Percentiles rank a stretch among this genome's conserved stretches.
Conservation (phyloP, 2,888 invertebrate genomes). For the Phania funesta region DNA sequence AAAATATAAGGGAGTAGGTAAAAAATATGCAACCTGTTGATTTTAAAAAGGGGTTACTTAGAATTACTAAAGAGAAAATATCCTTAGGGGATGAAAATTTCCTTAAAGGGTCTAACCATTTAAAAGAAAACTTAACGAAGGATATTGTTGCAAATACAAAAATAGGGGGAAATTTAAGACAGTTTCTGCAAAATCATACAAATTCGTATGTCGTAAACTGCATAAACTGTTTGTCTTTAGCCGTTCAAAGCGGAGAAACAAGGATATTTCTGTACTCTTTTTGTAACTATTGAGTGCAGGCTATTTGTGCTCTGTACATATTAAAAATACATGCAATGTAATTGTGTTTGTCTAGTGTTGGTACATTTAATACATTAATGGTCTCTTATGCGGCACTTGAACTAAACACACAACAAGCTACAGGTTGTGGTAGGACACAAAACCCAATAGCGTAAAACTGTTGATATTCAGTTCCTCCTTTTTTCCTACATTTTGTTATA, state of each 20-base stretch:
- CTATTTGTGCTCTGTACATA: not conserved
- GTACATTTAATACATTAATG: constrained; percentile 34
- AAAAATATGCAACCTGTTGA: constrained; percentile 45
- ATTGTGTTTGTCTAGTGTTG: not conserved
- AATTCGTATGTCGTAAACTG: constrained; percentile 11
- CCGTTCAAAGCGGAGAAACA: not conserved
- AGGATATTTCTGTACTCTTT: constrained; percentile 15
- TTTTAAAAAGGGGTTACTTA: not conserved
- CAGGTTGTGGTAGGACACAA: constrained; percentile 69
- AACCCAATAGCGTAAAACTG: constrained; percentile 52
- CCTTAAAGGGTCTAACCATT: no score
- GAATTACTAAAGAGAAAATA: constrained; percentile 43
- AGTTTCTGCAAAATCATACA: not conserved
- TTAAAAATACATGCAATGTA: not conserved
- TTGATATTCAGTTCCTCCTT: constrained; percentile 26
- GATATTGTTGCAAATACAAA: not conserved
- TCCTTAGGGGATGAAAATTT: not conserved
- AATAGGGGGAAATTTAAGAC: constrained; percentile 56
- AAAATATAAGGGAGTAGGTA: not conserved
- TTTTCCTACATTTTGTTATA: not conserved
- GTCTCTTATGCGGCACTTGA: constrained; percentile 43
- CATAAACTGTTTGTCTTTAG: not conserved
- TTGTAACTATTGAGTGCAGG: not conserved
- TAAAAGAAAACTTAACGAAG: constrained; percentile 53
- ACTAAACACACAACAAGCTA: constrained; percentile 65